These are phyloP conservation scores for Indicator indicator DNA, from an alignment of 2,113 vertebrate species.

Conservation along the genomic window DNA sequence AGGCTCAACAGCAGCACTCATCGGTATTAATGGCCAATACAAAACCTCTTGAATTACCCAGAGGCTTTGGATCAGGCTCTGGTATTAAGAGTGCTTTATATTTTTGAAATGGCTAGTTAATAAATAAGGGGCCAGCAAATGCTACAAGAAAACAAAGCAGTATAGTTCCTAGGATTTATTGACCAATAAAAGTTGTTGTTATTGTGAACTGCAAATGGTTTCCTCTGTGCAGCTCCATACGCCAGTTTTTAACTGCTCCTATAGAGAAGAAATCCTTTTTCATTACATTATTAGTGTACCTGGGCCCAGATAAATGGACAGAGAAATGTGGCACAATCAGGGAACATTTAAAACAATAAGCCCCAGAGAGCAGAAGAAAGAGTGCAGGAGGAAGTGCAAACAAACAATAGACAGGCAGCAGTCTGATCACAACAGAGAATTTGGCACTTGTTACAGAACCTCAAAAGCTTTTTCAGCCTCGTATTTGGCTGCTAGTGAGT, in stretches of 20 bases:
- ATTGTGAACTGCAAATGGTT: constrained; percentile 57
- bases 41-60: not conserved
- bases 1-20: not conserved
- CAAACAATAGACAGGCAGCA: constrained; percentile 43
- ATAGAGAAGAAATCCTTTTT: constrained; percentile 48
- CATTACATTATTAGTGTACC: constrained; percentile 38
- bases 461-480: constrained; percentile 37
- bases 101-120: constrained; percentile 45
- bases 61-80: not conserved
- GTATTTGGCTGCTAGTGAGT: constrained; percentile 45
- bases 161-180: constrained; percentile 58
- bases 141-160: constrained; percentile 47
- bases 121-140: constrained; percentile 51
- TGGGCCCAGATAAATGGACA: constrained; percentile 47
- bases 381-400: not conserved
- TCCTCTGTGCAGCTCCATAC: constrained; percentile 52
- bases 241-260: constrained; percentile 47
- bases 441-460: constrained; percentile 18
- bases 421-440: constrained; percentile 36
- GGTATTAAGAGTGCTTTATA: constrained; percentile 51
- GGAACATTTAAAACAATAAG: constrained; percentile 17
- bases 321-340: constrained; percentile 46
- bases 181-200: constrained; percentile 61
- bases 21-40: not conserved
- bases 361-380: not conserved